These are phyloP conservation scores for Didymodactylos carnosus DNA, from an alignment of 2,888 invertebrate genomes.

Conservation along the genomic window DNA sequence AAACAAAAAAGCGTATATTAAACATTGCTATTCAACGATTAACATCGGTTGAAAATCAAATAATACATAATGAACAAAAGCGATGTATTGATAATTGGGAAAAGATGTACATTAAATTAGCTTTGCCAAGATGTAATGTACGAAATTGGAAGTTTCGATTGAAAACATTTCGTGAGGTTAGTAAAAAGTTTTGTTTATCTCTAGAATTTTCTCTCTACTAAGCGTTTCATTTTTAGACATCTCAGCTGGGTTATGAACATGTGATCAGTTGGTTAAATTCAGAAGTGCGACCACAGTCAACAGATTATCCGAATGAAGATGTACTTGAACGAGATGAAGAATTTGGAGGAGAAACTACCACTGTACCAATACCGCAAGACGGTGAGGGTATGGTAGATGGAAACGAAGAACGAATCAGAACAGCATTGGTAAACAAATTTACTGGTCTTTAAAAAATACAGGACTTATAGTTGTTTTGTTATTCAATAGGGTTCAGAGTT, in stretches of 20 bases:
- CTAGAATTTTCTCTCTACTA: too few relatives aligned
- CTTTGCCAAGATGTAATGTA: slow-evolving; percentile 29
- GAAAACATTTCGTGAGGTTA: slow-evolving; percentile 17
- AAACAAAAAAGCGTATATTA: slow-evolving; percentile 30
- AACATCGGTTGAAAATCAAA: slow-evolving; percentile 31
- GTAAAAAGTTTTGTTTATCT: too few relatives aligned
- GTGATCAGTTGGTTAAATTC: neutral
- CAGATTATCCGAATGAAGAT: neutral
- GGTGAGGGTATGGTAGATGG: neutral
- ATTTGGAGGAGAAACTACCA: neutral
- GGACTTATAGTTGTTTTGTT: neutral
- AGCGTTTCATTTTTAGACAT: neutral
- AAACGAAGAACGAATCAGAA: neutral
- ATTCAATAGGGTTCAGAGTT: neutral
- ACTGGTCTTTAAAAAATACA: too few relatives aligned
- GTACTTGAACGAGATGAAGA: neutral
- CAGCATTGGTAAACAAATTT: neutral
- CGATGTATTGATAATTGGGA: slow-evolving; percentile 33
- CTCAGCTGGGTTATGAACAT: neutral
- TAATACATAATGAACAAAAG: slow-evolving; percentile 27
- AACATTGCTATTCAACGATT: slow-evolving; percentile 31
- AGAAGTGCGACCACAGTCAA: neutral
- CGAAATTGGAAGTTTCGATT: slow-evolving; percentile 33
- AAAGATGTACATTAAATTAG: slow-evolving; percentile 25
- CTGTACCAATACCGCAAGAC: too few relatives aligned